Evolutionary conservation across 1,140 invertebrate species (phyloP), one percentile per base, ranked within the genome.

Genomic region (Drosophila malerkotliana): DNA sequence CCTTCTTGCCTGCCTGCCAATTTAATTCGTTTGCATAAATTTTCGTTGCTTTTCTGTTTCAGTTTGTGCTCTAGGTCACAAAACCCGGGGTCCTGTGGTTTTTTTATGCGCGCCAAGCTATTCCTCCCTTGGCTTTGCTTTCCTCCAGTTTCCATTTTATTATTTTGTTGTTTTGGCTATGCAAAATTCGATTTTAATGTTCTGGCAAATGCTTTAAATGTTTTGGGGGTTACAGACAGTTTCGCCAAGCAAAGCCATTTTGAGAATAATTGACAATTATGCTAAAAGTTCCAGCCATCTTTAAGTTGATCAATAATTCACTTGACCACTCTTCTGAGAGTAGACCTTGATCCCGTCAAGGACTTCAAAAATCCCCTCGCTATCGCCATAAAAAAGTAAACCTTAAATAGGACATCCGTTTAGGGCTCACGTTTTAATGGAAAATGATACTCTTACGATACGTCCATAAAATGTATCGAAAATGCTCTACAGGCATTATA

Each of bases 11-110:
- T 73, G 79, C 53, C 71, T 84, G 80, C 81, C 80, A 85, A 84
- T 84, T 84, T 80, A 85, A 85, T 85, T 85, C 80, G 80, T 84
- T 84, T 84, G 80, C 80, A 84, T 84, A 84, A 80, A 85, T 84
- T 85, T 85, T 77, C 51, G 51, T 69, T 56, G 63, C 10, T 44
- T 57, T 21, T 18, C 18, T 18, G 44, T 48, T 58, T 48, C 68
- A 72, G 68, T 59, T 32, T 48, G n/a, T 44, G 51, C 34, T 81
- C 41, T 69, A 57, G 79, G 56, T 81, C 69, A 69, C 75, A 75
- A 62, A 64, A 76, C 66, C 75, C 54, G 60, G 45, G 53, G 53
- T 51, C 72, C 76, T 84, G 80, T 68, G 80, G 80, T 77, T 84
- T 75, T 78, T 83, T 73, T 79, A 84, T 83, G 72, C 47, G 44